Evolutionary conservation across 2,888 invertebrate genomes (phyloP), one percentile per base, ranked within the genome.

Genomic region (Lissonota sp.): DNA sequence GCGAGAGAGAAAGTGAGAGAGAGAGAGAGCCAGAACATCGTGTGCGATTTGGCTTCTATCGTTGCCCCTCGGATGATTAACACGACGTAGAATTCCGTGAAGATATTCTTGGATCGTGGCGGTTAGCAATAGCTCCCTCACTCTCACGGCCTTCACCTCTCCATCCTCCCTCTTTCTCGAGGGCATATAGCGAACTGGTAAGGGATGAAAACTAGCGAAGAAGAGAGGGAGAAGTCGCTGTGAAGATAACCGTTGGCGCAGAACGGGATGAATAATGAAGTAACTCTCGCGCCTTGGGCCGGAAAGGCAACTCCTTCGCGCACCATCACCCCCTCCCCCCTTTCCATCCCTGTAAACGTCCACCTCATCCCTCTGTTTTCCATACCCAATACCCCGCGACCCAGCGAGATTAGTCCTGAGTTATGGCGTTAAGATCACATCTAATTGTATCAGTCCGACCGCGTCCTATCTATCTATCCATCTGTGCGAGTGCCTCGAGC

Each of bases 241-340:
- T 76, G 86, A 77, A 90, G 90, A 92, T 91, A 91, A 91, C 88
- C 88, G 86, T 86, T 79, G 85, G 83, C 86, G 83, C 85, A 86
- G 87, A 91, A 89, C 86, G 88, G 91, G 90, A 92, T 92, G 92
- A 92, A 92, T 92, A 92, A 92, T 92, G 91, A 92, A 92, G 90
- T 89, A 89, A 92, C 86, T 90, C 87, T 90, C 89, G 90, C 90
- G 89, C 88, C 87, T 90, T 89, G 86, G 82, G 85, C 90, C 90
- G 91, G 91, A 91, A 90, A 90, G 88, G 88, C 87, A 86, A 80
- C 84, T 86, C 84, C 86, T 77, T 86, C 85, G 44, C 83, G 83
- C 84, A 83, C 81, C 86, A 74, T 62, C 80, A 70, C 72, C 74
- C 8, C 6, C 39, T 5, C 6, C 39, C 66, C 66, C 58, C 70